These are phyloP conservation scores for Mizuhopecten yessoensis DNA, from an alignment of 1,140 invertebrate species.

Conservation along the genomic window DNA sequence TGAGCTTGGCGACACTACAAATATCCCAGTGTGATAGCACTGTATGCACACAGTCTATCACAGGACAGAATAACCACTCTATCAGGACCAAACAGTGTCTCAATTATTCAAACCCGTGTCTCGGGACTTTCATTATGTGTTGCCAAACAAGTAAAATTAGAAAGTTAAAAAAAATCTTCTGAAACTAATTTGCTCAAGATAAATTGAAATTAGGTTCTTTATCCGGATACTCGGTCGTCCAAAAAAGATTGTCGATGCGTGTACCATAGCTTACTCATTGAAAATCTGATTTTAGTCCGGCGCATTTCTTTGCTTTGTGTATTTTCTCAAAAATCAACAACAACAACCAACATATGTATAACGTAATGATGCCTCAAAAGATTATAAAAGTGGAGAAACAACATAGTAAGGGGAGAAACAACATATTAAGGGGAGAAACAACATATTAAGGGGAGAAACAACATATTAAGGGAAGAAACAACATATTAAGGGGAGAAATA, in stretches of 20 bases:
- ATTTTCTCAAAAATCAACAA: no score
- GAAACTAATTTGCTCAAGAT: background rate
- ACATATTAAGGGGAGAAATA: no score
- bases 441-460: no score
- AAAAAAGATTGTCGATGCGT: background rate
- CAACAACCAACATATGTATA: no score
- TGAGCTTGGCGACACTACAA: conserved; percentile 22
- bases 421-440: no score
- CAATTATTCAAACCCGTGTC: background rate
- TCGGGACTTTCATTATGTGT: conserved; percentile 24
- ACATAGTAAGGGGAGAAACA: no score
- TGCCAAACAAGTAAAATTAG: conserved; percentile 34
- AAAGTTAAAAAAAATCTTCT: background rate
- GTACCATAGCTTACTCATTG: background rate
- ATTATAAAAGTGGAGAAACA: no score
- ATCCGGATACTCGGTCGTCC: background rate
- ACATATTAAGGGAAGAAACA: no score
- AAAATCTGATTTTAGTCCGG: no score
- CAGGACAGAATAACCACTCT: background rate
- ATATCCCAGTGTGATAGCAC: background rate
- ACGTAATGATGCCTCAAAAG: no score
- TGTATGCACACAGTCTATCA: background rate
- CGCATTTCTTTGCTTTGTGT: no score
- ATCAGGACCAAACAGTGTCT: background rate
- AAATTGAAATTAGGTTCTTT: conserved; percentile 21